Evolutionary conservation across 92 coral and sea anemone species (phyloP), one percentile per base, ranked within the genome.

Genomic region (Ricordea florida): DNA sequence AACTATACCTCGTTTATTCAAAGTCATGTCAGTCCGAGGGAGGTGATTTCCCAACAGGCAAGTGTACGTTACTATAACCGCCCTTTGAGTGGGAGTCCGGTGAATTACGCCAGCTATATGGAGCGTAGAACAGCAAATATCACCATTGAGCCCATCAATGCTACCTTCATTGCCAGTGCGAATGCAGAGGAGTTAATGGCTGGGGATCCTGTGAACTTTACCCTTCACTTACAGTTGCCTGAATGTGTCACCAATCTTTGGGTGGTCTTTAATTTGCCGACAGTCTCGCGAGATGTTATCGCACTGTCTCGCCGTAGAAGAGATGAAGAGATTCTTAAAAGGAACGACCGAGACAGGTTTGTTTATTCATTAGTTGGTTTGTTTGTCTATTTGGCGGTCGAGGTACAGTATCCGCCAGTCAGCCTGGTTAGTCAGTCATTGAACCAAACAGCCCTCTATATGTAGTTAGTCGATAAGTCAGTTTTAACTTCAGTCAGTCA

Each of bases 181-280:
- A 86, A 76, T 38, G 86, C 87, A 0, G 52, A 71, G 34, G 60
- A 68, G 31, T 64, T 96, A 21, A 46, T 87, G 32, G 92, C 96
- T 14, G 96, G 93, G 15, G 89, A 92, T 45, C 77, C 62, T 16
- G 53, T 96, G 42, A 78, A 81, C 52, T 86, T 83, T 23, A 80
- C 76, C 15, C 21, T 92, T 18, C 49, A 17, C 3, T 52, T 92
- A 50, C 80, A 61, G 17, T 55, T 96, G 5, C 99, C 97, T 1
- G 99, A 94, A 46, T 89, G 91, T 48, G 52, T 62, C 10, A 94
- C 92, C 31, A 62, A 37, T 14, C 46, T 94, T 10, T 79, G 71
- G 25, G 78, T 91, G 16, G 57, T 45, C 9, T 36, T 88, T 27
- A 37, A 55, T n/a, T 25, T 88, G 31, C 97, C 98, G 1, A 78